Evolutionary conservation across 2,797 vertebrate species (phyloP).

Genomic region (Hippocampus kuda): DNA sequence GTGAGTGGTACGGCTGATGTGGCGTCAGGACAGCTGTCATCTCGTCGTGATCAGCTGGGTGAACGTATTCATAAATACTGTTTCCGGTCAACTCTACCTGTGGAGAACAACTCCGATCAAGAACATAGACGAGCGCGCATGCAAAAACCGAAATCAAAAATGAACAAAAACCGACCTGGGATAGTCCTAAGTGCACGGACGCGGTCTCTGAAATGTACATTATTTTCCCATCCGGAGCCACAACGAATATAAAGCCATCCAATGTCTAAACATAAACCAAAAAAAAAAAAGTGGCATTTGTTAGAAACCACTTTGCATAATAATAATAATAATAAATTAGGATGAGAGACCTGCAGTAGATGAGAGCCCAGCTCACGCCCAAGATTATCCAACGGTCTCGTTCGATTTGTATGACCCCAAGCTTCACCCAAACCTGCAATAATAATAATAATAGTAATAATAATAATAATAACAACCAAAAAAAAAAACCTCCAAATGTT

Average conservation of each 20-base stretch:
- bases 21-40: slow-evolving; percentile 96
- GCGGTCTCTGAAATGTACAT: slow-evolving; percentile 99
- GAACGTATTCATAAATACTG: slow-evolving; percentile 97
- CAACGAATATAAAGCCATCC: slow-evolving; percentile 98
- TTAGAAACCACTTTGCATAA: not conserved
- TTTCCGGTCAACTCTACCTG: slow-evolving; percentile 99
- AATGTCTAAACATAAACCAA: slow-evolving; percentile 71
- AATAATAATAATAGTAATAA: not conserved
- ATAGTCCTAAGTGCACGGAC: slow-evolving; percentile 93
- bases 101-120: slow-evolving; percentile 52
- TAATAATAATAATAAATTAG: not conserved
- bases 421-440: slow-evolving; percentile 83
- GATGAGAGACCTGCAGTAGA: slow-evolving; percentile 51
- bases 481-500: not conserved
- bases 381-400: slow-evolving; percentile 84
- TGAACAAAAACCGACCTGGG: slow-evolving; percentile 74
- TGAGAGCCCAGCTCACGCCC: slow-evolving; percentile 83
- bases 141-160: not conserved
- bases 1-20: slow-evolving; percentile 96
- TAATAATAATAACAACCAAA: not conserved
- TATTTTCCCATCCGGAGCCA: slow-evolving; percentile 97
- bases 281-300: not conserved
- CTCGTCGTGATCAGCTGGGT: slow-evolving; percentile 95
- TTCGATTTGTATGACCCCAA: slow-evolving; percentile 82
- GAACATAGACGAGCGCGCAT: too few species aligned